These are phyloP conservation scores for Craseonycteris thonglongyai DNA, from an alignment of 2,113 vertebrate species.

Conservation along the genomic window DNA sequence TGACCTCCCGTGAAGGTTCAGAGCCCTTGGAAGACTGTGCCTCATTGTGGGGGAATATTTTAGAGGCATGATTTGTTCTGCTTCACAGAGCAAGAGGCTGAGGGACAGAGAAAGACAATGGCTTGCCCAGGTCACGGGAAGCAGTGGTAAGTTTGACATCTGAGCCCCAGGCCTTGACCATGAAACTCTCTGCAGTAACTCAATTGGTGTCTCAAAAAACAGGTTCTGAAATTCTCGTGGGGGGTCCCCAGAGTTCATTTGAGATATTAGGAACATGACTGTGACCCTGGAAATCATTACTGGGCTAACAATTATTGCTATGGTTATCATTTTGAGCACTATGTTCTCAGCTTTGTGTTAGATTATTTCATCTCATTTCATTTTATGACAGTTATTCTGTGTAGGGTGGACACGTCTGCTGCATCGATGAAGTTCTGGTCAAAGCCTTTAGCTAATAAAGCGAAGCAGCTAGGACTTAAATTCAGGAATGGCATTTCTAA, in stretches of 20 bases:
- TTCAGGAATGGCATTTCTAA: background rate
- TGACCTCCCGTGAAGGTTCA: background rate
- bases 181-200: background rate
- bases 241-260: background rate
- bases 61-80: background rate
- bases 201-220: background rate
- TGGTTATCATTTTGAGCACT: background rate
- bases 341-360: background rate
- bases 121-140: background rate
- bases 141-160: background rate
- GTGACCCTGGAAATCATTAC: background rate
- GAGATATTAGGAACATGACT: background rate
- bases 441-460: background rate
- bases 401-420: background rate
- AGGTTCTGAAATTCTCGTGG: background rate
- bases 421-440: background rate
- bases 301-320: background rate
- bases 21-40: slow-evolving; percentile 1
- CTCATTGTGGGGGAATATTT: background rate
- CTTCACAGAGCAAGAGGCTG: background rate
- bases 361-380: background rate
- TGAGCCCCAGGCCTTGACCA: background rate
- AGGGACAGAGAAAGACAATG: background rate
- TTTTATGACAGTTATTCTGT: background rate
- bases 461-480: background rate